phyloP scores from a whole-genome alignment of 2,888 invertebrate genomes.

The Cheilosia variabilis region DNA sequence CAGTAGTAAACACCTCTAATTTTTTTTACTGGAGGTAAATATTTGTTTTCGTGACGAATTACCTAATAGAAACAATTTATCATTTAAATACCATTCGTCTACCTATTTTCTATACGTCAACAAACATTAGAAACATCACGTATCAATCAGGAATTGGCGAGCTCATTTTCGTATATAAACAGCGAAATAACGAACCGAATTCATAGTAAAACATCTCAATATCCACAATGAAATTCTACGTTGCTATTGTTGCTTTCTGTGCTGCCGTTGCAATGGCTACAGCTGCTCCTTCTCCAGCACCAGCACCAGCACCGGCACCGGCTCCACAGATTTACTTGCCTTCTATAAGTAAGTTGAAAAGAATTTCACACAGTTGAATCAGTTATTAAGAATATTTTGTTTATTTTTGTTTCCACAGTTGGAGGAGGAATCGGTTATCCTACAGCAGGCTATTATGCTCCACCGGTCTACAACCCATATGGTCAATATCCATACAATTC shows the following conservation, averaged over 20 bases:
- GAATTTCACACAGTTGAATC: not conserved
- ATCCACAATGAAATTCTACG: not conserved
- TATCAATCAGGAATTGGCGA: conserved; percentile 8
- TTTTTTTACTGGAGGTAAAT: too few species aligned
- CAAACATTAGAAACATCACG: conserved; percentile 12
- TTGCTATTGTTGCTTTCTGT: conserved; percentile 19
- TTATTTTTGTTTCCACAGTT: not conserved
- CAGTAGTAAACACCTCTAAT: too few species aligned
- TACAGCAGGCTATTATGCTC: not conserved
- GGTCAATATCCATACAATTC: not conserved
- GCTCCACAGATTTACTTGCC: not conserved
- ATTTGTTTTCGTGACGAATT: not conserved
- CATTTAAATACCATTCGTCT: not conserved
- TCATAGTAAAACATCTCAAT: not conserved
- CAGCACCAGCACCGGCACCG: not conserved
- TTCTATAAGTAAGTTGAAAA: not conserved
- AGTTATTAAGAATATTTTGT: not conserved
- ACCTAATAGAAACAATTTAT: not conserved
- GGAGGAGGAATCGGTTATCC: not conserved
- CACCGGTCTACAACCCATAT: not conserved
- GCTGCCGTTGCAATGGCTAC: conserved; percentile 16
- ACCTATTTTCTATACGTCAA: not conserved
- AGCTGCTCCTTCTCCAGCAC: conserved; percentile 10
- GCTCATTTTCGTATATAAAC: conserved; percentile 5
- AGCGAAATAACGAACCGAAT: not conserved